Percentiles rank a stretch among this genome's conserved stretches.
phyloP scores from a whole-genome alignment of 2,888 invertebrate species.

The Ophion slaviceki region DNA sequence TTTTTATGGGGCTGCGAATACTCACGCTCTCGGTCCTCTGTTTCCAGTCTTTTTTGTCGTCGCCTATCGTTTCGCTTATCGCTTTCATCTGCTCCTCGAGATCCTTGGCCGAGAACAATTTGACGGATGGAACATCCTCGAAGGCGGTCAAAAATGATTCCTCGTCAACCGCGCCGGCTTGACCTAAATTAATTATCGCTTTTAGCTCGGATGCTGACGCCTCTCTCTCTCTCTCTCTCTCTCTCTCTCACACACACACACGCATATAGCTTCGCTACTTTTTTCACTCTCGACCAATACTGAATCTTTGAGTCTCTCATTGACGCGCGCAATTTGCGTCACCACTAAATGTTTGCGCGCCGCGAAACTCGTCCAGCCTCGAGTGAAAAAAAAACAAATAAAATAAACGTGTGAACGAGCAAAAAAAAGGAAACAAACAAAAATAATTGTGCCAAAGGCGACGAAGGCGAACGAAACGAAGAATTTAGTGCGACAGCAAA shows the following conservation, averaged over 20 bases:
- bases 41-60: constrained; percentile 96
- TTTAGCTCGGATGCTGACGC: not conserved
- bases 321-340: not conserved
- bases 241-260: no score
- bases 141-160: constrained; percentile 95
- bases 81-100: constrained; percentile 92
- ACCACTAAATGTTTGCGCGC: no score
- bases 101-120: constrained; percentile 93
- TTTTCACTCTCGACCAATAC: not conserved
- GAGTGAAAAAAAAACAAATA: not conserved
- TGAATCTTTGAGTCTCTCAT: not conserved
- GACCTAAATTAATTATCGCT: constrained; percentile 75
- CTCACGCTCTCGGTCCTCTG: constrained; percentile 95
- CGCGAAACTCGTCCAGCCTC: not conserved
- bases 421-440: not conserved
- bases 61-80: constrained; percentile 90
- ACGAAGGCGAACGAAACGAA: not conserved
- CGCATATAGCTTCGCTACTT: not conserved
- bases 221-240: not conserved
- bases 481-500: not conserved
- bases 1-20: constrained; percentile 63
- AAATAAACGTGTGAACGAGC: not conserved
- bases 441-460: not conserved
- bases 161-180: constrained; percentile 95
- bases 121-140: constrained; percentile 92